Conservation (phyloP, 2,888 invertebrate genomes). For the Amphipyra berbera region DNA sequence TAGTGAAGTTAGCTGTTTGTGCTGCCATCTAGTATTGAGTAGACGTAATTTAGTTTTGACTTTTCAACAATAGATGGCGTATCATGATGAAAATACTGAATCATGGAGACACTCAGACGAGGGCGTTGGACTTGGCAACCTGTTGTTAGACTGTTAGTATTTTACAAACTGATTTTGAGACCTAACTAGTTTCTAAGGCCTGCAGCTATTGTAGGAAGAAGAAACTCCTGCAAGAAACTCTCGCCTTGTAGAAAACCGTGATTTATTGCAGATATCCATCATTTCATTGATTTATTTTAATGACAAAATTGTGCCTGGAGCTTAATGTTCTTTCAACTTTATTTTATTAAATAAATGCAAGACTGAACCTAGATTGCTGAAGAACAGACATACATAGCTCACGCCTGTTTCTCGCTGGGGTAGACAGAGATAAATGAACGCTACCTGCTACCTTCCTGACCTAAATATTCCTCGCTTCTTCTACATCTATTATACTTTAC, state of each 20-base stretch:
- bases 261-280: conserved; percentile 32
- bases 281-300: conserved; percentile 30
- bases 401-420: too few species aligned
- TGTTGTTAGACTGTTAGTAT: conserved; percentile 16
- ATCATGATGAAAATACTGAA: background rate
- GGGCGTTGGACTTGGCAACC: conserved; percentile 41
- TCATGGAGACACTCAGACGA: conserved; percentile 21
- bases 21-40: conserved; percentile 46
- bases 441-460: too few species aligned
- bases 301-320: conserved; percentile 33
- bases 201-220: conserved; percentile 45
- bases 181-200: conserved; percentile 42
- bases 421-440: too few species aligned
- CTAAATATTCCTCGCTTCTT: too few species aligned
- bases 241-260: conserved; percentile 37
- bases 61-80: conserved; percentile 27
- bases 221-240: conserved; percentile 28
- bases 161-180: conserved; percentile 32
- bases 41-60: conserved; percentile 6
- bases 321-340: background rate
- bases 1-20: conserved; percentile 45
- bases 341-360: too few species aligned
- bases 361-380: too few species aligned
- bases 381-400: too few species aligned
- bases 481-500: too few species aligned